These are phyloP conservation scores for Ectropis grisescens DNA, from an alignment of 1,140 invertebrate genomes.

Conservation along the genomic window DNA sequence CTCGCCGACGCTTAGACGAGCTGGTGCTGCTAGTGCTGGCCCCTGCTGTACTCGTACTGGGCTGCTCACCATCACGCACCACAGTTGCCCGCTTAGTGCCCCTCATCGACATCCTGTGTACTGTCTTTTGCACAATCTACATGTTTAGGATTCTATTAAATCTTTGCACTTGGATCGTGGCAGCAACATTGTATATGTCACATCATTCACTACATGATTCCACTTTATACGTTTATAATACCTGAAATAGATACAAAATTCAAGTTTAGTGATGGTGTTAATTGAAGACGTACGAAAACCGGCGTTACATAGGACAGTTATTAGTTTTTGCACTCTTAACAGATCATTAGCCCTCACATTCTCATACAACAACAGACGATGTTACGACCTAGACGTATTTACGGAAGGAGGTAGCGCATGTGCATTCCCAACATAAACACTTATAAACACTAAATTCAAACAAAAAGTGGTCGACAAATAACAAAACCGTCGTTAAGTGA, in stretches of 20 bases:
- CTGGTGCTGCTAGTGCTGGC: slow-evolving; percentile 22
- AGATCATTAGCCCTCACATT: too few species aligned
- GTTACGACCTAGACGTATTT: too few species aligned
- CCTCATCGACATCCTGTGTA: slow-evolving; percentile 55
- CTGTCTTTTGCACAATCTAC: slow-evolving; percentile 49
- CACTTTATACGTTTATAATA: slow-evolving; percentile 34
- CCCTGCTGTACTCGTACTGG: too few species aligned
- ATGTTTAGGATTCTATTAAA: slow-evolving; percentile 54
- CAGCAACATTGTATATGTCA: slow-evolving; percentile 64
- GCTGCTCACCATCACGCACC: slow-evolving; percentile 71
- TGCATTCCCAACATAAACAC: too few species aligned
- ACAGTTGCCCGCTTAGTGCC: slow-evolving; percentile 58
- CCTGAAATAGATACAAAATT: slow-evolving; percentile 8
- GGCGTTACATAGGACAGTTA: too few species aligned
- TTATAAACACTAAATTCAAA: too few species aligned
- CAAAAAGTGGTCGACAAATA: too few species aligned
- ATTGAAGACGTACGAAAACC: too few species aligned
- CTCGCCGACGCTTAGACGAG: slow-evolving; percentile 76
- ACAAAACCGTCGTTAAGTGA: too few species aligned
- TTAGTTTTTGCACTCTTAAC: too few species aligned
- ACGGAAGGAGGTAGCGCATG: too few species aligned
- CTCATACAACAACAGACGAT: too few species aligned
- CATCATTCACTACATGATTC: slow-evolving; percentile 60
- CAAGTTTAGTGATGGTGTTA: neutral
- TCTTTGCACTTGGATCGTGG: slow-evolving; percentile 64